Percentiles rank a stretch among this genome's conserved stretches.
Conservation (phyloP, 2,113 vertebrate genomes). For the Todiramphus chloris region DNA sequence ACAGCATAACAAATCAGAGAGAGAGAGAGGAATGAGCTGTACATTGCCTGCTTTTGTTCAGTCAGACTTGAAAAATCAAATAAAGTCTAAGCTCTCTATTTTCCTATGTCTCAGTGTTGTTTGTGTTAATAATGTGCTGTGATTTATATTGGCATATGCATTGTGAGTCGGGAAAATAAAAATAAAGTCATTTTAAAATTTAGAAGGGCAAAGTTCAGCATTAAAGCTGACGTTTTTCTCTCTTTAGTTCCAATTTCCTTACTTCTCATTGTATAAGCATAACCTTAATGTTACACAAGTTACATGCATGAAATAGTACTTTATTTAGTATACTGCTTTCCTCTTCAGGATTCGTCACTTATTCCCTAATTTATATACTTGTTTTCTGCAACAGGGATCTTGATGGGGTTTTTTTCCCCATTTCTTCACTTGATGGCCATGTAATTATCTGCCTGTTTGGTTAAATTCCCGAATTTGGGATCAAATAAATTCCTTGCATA, state of each 20-base stretch:
- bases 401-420: background rate
- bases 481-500: background rate
- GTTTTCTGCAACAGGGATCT: constrained; percentile 33
- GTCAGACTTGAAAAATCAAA: background rate
- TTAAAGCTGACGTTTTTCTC: background rate
- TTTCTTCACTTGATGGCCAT: background rate
- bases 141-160: background rate
- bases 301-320: background rate
- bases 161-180: background rate
- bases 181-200: background rate
- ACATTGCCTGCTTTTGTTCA: background rate
- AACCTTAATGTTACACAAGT: background rate
- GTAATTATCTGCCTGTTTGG: constrained; percentile 23
- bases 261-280: background rate
- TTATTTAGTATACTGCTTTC: background rate
- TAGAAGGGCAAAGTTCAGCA: background rate
- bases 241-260: background rate
- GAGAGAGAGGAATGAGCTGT: background rate
- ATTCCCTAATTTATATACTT: background rate
- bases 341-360: background rate
- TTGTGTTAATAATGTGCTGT: background rate
- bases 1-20: background rate
- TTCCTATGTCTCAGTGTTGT: background rate
- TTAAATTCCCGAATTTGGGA: constrained; percentile 33
- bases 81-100: background rate